phyloP scores from a whole-genome alignment of 1,140 invertebrate genomes.

The Pogonognathellus flavescens region DNA sequence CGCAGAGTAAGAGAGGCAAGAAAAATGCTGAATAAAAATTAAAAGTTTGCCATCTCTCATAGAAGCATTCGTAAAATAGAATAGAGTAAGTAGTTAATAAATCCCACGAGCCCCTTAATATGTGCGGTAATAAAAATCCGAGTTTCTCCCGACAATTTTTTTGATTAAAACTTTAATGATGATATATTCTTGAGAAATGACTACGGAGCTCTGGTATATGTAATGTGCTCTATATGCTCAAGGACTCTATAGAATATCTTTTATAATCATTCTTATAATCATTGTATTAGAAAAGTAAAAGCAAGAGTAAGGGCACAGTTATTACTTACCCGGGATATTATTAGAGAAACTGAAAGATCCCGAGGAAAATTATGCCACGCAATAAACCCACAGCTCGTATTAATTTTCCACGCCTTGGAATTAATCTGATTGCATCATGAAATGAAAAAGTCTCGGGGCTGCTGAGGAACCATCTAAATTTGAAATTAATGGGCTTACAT shows the following conservation, averaged over 20 bases:
- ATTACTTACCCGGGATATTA: constrained; percentile 37
- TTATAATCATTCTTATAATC: neutral
- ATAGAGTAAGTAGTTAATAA: constrained; percentile 57
- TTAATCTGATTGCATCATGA: constrained; percentile 57
- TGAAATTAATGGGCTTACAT: constrained; percentile 62
- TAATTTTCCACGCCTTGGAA: constrained; percentile 59
- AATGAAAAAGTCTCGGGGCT: constrained; percentile 35
- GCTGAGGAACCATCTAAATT: constrained; percentile 52
- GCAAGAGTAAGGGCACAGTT: neutral
- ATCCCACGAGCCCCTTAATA: constrained; percentile 53
- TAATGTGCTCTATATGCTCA: neutral
- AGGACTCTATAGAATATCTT: neutral
- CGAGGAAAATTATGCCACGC: constrained; percentile 41
- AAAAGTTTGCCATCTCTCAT: constrained; percentile 55
- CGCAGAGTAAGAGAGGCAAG: constrained; percentile 7
- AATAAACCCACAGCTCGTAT: constrained; percentile 60
- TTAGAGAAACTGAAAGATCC: neutral
- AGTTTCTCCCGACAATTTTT: constrained; percentile 56
- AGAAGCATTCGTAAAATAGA: constrained; percentile 34
- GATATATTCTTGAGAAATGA: constrained; percentile 61
- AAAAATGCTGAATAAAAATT: constrained; percentile 59
- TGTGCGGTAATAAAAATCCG: constrained; percentile 54
- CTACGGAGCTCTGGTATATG: neutral
- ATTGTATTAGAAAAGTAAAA: neutral
- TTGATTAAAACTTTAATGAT: constrained; percentile 67